A percentile compares a stretch with the other conserved stretches of the same genome.
phyloP scores from a whole-genome alignment of 2,113 vertebrate genomes.

The Brienomyrus brachyistius region DNA sequence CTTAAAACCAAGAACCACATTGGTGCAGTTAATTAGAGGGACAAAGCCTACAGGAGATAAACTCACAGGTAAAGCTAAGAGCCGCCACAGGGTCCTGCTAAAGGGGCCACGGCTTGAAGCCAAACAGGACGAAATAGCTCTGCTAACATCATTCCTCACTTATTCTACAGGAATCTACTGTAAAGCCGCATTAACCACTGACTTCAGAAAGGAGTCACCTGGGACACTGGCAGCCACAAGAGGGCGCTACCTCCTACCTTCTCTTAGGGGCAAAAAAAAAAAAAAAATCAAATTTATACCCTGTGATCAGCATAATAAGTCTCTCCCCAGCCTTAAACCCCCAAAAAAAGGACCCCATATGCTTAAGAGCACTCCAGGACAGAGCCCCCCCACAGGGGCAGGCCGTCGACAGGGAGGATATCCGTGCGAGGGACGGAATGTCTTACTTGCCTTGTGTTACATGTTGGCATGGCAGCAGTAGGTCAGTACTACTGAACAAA shows the following conservation, averaged over 20 bases:
- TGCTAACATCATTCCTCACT: neutral
- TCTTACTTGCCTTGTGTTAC: constrained; percentile 74
- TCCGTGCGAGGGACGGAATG: constrained; percentile 60
- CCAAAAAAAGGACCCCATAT: constrained; percentile 20
- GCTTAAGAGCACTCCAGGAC: constrained; percentile 48
- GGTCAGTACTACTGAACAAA: constrained; percentile 71
- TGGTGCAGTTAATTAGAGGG: neutral
- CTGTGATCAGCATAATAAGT: constrained; percentile 17
- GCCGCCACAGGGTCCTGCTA: neutral
- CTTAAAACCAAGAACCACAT: neutral
- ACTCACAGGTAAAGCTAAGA: neutral
- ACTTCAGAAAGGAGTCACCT: neutral
- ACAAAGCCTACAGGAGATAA: neutral
- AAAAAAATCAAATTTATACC: neutral
- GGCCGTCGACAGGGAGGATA: constrained; percentile 52
- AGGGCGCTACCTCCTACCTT: no score
- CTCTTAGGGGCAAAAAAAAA: neutral
- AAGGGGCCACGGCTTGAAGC: neutral
- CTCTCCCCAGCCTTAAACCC: neutral
- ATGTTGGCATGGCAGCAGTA: constrained; percentile 71
- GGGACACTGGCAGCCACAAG: neutral
- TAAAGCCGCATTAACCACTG: neutral
- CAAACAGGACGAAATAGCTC: neutral
- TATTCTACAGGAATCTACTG: neutral
- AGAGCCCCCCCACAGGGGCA: constrained; percentile 44